phyloP scores from a whole-genome alignment of 2,888 invertebrate species.

The Metellina segmentata region DNA sequence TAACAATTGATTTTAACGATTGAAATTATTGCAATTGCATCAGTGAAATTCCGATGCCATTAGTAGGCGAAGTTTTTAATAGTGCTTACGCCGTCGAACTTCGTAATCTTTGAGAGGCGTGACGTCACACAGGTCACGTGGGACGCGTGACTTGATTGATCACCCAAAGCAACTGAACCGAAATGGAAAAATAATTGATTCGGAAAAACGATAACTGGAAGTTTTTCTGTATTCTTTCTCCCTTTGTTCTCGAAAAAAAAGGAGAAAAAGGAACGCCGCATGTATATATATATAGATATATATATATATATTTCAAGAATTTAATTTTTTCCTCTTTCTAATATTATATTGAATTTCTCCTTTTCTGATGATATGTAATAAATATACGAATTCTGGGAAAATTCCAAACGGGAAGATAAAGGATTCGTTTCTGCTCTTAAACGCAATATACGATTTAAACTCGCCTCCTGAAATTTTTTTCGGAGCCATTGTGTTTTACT shows the following conservation, averaged over 20 bases:
- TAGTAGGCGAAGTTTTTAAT: too few species aligned
- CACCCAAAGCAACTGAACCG: slow-evolving; percentile 65
- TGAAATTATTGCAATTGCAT: too few species aligned
- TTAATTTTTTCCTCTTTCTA: slow-evolving; percentile 42
- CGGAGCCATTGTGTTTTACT: slow-evolving; percentile 45
- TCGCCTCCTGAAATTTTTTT: slow-evolving; percentile 62
- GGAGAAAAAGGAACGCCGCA: slow-evolving; percentile 21
- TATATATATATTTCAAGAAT: slow-evolving; percentile 34
- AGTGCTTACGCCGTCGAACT: too few species aligned
- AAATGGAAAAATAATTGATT: slow-evolving; percentile 71
- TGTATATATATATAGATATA: neutral
- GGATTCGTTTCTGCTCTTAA: slow-evolving; percentile 58
- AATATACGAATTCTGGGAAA: slow-evolving; percentile 70
- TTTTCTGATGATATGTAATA: slow-evolving; percentile 71
- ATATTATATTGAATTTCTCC: slow-evolving; percentile 71
- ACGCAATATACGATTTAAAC: slow-evolving; percentile 72
- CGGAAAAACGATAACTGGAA: slow-evolving; percentile 67
- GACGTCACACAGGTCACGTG: slow-evolving; percentile 56
- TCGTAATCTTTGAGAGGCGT: neutral
- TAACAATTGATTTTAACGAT: too few species aligned
- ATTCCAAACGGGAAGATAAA: slow-evolving; percentile 58
- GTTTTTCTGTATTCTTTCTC: slow-evolving; percentile 41
- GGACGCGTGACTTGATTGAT: slow-evolving; percentile 58
- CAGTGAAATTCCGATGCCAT: too few species aligned
- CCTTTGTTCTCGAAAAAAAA: slow-evolving; percentile 20